Evolutionary conservation across 1,140 invertebrate species (phyloP), one percentile per base, ranked within the genome.

Genomic region (Calephelis virginiensis): DNA sequence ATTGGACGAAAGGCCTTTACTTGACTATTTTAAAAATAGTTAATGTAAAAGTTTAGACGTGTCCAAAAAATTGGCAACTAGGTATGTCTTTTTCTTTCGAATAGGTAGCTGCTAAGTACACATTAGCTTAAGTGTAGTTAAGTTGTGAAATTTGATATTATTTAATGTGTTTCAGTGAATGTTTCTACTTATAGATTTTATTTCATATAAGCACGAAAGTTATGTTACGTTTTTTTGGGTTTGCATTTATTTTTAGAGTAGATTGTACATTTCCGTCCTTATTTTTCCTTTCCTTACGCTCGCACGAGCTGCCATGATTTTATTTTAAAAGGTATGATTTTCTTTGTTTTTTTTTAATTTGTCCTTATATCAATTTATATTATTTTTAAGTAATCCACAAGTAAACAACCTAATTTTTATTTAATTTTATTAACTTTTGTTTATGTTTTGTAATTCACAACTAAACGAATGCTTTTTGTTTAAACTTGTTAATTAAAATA

Each of bases 21-120:
- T 83, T 67, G 79, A 81, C 88, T 89, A 90, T 90, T 90, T 84
- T 45, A 80, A 66, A 87, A 89, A 89, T 90, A 89, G 86, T 86
- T 72, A 67, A 60, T 66, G 71, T 82, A 76, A 86, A 81, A 81
- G 50, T 70, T 72, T 65, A 60, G 68, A 70, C 59, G 73, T 69
- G 61, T 64, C 56, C 72, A 14, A 49, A 47, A 28, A 28, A 43
- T 50, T 68, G 64, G 71, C 68, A 74, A 76, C 68, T 73, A 61
- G 75, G 59, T 28, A 28, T 9, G 9, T 53, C 9, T 53, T 53
- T 53, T 69, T 63, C 66, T 64, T 72, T 61, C 65, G 71, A 38
- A 70, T 86, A 82, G 72, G 53, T 79, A 82, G 74, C 49, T 70
- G 28, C 73, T 84, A 83, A 89, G 83, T 87, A 89, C 86, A 89